These are phyloP conservation scores for Pachyuromys duprasi DNA, from an alignment of 2,797 vertebrate species.

Conservation along the genomic window DNA sequence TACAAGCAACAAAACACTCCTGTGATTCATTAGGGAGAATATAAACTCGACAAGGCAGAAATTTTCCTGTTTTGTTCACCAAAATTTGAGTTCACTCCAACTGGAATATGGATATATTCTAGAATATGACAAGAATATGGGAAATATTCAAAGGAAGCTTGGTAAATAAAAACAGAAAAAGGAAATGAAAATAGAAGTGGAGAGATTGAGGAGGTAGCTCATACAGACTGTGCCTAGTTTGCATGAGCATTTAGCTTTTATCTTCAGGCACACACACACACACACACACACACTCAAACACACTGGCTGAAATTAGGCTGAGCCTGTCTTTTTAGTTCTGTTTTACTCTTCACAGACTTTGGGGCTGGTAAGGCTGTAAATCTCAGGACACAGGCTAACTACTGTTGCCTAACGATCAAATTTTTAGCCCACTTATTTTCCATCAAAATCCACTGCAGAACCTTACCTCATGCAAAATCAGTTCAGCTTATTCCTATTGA, in stretches of 20 bases:
- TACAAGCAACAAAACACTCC: neutral
- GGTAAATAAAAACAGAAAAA: neutral
- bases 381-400: neutral
- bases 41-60: neutral
- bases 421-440: neutral
- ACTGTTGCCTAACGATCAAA: neutral
- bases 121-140: neutral
- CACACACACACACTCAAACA: neutral
- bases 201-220: too few relatives aligned
- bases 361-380: neutral
- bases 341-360: too few relatives aligned
- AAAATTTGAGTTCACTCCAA: neutral
- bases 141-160: neutral
- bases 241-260: too few relatives aligned
- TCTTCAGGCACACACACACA: neutral
- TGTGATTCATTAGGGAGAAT: neutral
- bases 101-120: too few relatives aligned
- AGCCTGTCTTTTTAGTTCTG: neutral
- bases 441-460: neutral
- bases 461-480: slow-evolving; percentile 11
- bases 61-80: neutral
- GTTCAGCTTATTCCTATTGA: neutral
- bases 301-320: neutral
- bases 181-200: neutral
- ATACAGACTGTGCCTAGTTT: neutral